Percentiles rank a stretch among this genome's conserved stretches.
Evolutionary conservation across 2,888 invertebrate genomes (phyloP).

Genomic region (Cybosia mesomella): DNA sequence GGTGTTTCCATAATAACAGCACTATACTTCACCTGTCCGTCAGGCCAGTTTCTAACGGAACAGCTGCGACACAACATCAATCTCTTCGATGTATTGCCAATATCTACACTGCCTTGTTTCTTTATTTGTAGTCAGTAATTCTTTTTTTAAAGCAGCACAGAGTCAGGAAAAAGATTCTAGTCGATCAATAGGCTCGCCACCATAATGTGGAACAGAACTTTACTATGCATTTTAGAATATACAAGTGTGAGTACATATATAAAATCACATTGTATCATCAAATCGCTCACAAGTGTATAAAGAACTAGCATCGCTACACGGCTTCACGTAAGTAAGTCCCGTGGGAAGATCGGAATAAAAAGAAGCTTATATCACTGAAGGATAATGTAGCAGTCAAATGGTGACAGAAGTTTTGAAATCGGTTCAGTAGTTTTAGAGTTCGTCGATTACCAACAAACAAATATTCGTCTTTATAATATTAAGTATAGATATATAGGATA

Average conservation of each 20-base stretch:
- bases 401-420: too few species aligned
- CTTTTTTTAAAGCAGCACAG: not conserved
- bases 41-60: not conserved
- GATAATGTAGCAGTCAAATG: too few species aligned
- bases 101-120: not conserved
- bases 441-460: too few species aligned
- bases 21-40: not conserved
- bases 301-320: too few species aligned
- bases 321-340: too few species aligned
- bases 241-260: not conserved
- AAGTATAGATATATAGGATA: too few species aligned
- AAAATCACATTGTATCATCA: too few species aligned
- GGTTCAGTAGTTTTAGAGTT: too few species aligned
- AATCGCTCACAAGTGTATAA: too few species aligned
- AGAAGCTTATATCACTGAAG: too few species aligned
- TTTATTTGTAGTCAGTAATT: not conserved
- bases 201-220: not conserved
- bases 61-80: not conserved
- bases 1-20: not conserved
- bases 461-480: too few species aligned
- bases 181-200: not conserved
- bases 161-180: not conserved
- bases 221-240: not conserved
- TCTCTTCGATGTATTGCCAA: not conserved
- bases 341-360: too few species aligned